These are phyloP conservation scores for Procambarus clarkii DNA, from an alignment of 1,140 invertebrate genomes.

Conservation along the genomic window DNA sequence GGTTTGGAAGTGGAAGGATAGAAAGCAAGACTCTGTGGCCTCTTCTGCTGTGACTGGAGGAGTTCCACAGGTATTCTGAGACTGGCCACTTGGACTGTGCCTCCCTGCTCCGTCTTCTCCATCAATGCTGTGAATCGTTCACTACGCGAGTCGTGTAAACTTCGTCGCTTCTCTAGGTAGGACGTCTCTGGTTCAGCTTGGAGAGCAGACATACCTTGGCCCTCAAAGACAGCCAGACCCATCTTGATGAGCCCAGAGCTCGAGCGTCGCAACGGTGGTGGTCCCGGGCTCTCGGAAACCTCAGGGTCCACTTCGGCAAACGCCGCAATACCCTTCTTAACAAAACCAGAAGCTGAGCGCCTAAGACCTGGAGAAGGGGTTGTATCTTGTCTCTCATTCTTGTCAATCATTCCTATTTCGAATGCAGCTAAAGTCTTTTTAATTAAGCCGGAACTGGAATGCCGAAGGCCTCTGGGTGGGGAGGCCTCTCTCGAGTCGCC, in stretches of 20 bases:
- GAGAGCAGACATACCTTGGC: slow-evolving; percentile 26
- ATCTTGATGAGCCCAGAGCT: slow-evolving; percentile 56
- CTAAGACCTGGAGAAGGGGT: slow-evolving; percentile 24
- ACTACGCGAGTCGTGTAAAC: slow-evolving; percentile 33
- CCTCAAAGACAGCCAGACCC: slow-evolving; percentile 60
- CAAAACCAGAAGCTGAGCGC: slow-evolving; percentile 63
- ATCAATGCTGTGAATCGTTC: slow-evolving; percentile 44
- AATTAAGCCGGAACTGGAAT: slow-evolving; percentile 57
- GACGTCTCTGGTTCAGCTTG: slow-evolving; percentile 25
- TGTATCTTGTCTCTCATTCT: slow-evolving; percentile 12
- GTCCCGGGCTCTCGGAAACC: not conserved
- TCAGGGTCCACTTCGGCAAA: slow-evolving; percentile 33
- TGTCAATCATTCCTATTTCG: slow-evolving; percentile 33
- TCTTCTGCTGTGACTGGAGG: slow-evolving; percentile 73
- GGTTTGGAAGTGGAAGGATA: slow-evolving; percentile 79
- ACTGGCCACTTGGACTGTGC: slow-evolving; percentile 59
- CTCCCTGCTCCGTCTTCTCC: slow-evolving; percentile 57
- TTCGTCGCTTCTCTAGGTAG: slow-evolving; percentile 51
- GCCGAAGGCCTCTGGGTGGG: slow-evolving; percentile 21
- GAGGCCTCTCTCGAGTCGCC: slow-evolving; percentile 25
- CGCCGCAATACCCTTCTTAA: slow-evolving; percentile 64
- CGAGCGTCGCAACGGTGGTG: slow-evolving; percentile 50
- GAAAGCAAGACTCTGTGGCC: slow-evolving; percentile 74
- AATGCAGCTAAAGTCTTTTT: slow-evolving; percentile 50
- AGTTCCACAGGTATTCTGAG: slow-evolving; percentile 76